Percentiles rank a stretch among this genome's conserved stretches.
Evolutionary conservation across 2,113 vertebrate genomes (phyloP).

Genomic region (Synchiropus splendidus): DNA sequence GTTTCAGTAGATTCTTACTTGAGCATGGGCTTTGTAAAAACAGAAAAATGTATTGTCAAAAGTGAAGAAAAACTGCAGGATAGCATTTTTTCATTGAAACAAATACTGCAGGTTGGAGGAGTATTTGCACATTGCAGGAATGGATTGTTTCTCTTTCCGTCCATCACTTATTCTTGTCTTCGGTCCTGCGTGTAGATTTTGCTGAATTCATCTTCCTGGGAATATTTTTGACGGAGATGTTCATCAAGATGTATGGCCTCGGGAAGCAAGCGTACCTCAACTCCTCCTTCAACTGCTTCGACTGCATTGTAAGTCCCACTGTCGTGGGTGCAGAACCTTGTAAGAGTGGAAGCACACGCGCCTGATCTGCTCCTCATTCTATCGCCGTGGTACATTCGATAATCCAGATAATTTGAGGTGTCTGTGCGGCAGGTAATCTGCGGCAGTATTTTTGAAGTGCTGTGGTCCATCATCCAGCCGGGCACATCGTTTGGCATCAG

Average conservation of each 20-base stretch:
- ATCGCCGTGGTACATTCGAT: too few species aligned
- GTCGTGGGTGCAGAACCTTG: neutral
- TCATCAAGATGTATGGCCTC: slow-evolving; percentile 90
- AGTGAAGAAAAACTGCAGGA: too few species aligned
- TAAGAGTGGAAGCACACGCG: neutral
- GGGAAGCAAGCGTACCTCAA: slow-evolving; percentile 87
- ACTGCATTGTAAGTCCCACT: slow-evolving; percentile 81
- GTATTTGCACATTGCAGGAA: neutral
- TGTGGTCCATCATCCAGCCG: slow-evolving; percentile 90
- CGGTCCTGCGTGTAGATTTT: slow-evolving; percentile 68
- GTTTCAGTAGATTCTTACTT: too few species aligned
- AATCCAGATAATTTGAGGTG: neutral
- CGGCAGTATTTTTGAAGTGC: slow-evolving; percentile 92
- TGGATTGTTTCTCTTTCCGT: neutral
- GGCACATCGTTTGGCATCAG: slow-evolving; percentile 96
- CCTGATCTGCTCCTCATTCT: too few species aligned
- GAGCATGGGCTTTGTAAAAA: too few species aligned
- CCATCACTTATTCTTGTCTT: neutral
- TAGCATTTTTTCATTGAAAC: neutral
- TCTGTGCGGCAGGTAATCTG: slow-evolving; percentile 77
- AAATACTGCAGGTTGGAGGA: too few species aligned
- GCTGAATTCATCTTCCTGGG: slow-evolving; percentile 93
- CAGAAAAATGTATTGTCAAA: neutral
- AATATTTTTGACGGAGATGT: slow-evolving; percentile 94
- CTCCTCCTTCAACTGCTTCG: slow-evolving; percentile 95